Evolutionary conservation across 1,140 invertebrate species (phyloP), one percentile per base, ranked within the genome.

Genomic region (Zaprionus camerounensis): DNA sequence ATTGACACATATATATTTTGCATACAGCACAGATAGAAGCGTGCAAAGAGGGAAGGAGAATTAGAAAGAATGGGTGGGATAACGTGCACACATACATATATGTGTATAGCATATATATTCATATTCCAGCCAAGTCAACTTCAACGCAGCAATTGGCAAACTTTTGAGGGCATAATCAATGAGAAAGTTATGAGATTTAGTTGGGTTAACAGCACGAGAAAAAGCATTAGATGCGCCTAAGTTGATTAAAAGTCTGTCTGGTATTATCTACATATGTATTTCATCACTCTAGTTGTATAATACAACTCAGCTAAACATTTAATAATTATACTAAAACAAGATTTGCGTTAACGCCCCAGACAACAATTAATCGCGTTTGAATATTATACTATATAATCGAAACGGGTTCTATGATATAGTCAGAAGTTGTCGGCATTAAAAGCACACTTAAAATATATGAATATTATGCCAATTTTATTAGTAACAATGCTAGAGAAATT

Each of bases 101-200:
- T 13, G 9, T 24, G 36, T 51, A 58, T 68, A 17, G 41, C 34
- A n/a, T 61, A 26, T 38, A 36, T 51, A 46, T 57, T 65, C 24
- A 65, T 71, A 76, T 76, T 76, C 68, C 61, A 76, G 55, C 65
- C 73, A 76, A 65, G 31, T 76, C 73, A 76, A 71, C 67, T 38
- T 24, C 24, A 63, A 44, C 44, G 41, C 38, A 17, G 26, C 22
- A 17, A 28, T 44, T n/a, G 68, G 57, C 44, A 28, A 61, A 71
- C 73, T 71, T 76, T 46, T 34, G 49, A 71, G 61, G 55, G 55
- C 61, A 65, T 44, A 58, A 34, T 51, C 9, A n/a, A 58, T 68
- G 67, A 59, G 66, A 12, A 24, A 57, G 5, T 62, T 36, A 36
- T 49, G 65, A 63, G 7, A 24, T 74, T 62, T 36, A 56, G 38